phyloP scores from a whole-genome alignment of 1,140 invertebrate species.

The Trypoxylus dichotomus region DNA sequence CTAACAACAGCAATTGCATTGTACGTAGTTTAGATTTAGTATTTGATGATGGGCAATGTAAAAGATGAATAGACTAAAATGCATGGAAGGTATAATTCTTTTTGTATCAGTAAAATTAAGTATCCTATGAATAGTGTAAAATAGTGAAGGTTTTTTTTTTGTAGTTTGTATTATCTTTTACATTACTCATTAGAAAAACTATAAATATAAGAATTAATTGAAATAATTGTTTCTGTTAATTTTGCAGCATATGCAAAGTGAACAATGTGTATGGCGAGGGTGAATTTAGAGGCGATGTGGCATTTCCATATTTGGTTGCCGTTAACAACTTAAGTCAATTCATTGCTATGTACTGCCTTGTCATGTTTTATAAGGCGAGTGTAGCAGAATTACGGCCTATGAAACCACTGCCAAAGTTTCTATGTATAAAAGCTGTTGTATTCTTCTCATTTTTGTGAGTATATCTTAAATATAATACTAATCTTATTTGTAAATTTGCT shows the following conservation, averaged over 20 bases:
- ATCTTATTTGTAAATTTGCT: neutral
- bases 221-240: slow-evolving; percentile 5
- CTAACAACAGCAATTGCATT: slow-evolving; percentile 87
- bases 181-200: neutral
- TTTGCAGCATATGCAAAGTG: slow-evolving; percentile 80
- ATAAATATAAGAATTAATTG: neutral
- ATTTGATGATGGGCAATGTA: slow-evolving; percentile 1
- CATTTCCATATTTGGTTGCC: slow-evolving; percentile 88
- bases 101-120: too few relatives aligned
- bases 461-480: neutral
- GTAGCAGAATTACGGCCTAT: slow-evolving; percentile 85
- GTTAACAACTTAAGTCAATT: slow-evolving; percentile 95
- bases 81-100: neutral
- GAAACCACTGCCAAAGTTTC: slow-evolving; percentile 92
- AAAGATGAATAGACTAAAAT: neutral
- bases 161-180: neutral
- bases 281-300: slow-evolving; percentile 78
- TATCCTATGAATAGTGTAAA: too few relatives aligned
- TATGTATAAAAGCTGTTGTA: slow-evolving; percentile 97
- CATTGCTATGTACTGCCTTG: slow-evolving; percentile 94
- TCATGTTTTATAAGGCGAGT: slow-evolving; percentile 91
- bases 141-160: too few relatives aligned
- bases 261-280: slow-evolving; percentile 87
- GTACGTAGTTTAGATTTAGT: slow-evolving; percentile 59
- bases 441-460: slow-evolving; percentile 98